Conservation (phyloP, 2,888 invertebrate species). For the Philaethria dido region DNA sequence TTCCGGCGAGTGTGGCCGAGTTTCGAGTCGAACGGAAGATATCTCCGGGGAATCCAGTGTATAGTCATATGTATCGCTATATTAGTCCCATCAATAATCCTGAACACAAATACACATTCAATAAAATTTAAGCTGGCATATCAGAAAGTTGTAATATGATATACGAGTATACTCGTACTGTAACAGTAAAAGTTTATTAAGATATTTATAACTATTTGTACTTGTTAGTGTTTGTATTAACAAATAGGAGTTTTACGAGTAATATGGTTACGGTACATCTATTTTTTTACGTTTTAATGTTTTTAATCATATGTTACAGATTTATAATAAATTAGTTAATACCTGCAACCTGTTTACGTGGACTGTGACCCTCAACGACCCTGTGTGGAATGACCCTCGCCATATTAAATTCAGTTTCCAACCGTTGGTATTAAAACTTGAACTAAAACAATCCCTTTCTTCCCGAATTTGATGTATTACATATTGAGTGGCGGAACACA, state of each 20-base stretch:
- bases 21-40: constrained; percentile 63
- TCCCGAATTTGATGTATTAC: too few relatives aligned
- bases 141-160: not conserved
- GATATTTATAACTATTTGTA: not conserved
- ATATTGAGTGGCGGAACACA: too few relatives aligned
- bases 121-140: constrained; percentile 27
- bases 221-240: too few relatives aligned
- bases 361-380: too few relatives aligned
- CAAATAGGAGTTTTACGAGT: too few relatives aligned
- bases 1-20: constrained; percentile 62
- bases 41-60: constrained; percentile 62
- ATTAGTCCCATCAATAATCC: constrained; percentile 49
- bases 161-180: too few relatives aligned
- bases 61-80: constrained; percentile 54
- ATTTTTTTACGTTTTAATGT: not conserved
- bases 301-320: not conserved
- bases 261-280: not conserved
- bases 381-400: too few relatives aligned
- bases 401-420: too few relatives aligned
- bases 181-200: not conserved
- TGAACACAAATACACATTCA: constrained; percentile 29
- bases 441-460: too few relatives aligned
- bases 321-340: not conserved
- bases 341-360: too few relatives aligned
- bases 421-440: too few relatives aligned